Conservation (phyloP, 2,888 invertebrate genomes). For the Synergus laeviventris region DNA sequence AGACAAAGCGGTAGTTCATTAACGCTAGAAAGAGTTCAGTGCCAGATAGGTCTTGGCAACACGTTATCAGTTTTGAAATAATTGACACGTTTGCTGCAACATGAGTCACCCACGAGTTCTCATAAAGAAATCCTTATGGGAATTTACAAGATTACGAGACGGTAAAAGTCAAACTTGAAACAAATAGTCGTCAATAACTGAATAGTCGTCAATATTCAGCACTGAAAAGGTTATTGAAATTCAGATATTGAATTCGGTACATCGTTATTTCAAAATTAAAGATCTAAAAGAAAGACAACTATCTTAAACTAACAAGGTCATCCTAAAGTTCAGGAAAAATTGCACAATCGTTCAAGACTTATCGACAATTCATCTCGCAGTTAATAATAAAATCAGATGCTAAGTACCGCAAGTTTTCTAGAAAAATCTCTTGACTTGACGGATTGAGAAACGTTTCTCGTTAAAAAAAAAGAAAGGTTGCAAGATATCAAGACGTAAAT, state of each 20-base stretch:
- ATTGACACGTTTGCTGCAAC: constrained; percentile 30
- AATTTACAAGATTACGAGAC: constrained; percentile 18
- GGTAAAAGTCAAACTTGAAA: constrained; percentile 4
- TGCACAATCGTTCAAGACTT: not conserved
- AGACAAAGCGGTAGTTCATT: constrained; percentile 39
- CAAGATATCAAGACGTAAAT: not conserved
- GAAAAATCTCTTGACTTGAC: not conserved
- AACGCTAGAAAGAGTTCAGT: constrained; percentile 31
- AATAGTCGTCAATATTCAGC: not conserved
- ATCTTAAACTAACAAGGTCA: not conserved
- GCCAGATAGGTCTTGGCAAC: not conserved
- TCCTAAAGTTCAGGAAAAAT: not conserved
- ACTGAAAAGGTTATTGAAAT: constrained; percentile 19
- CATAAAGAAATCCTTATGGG: constrained; percentile 30
- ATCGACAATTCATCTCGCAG: not conserved
- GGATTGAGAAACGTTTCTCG: not conserved
- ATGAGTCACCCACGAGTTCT: constrained; percentile 6
- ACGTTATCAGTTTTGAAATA: constrained; percentile 36
- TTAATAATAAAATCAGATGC: not conserved
- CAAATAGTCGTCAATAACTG: constrained; percentile 16
- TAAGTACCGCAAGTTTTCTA: not conserved
- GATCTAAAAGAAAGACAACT: not conserved
- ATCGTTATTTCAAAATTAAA: not conserved
- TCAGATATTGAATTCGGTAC: not conserved
- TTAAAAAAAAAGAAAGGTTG: not conserved